Evolutionary conservation across 2,888 invertebrate species (phyloP), one percentile per base, ranked within the genome.

Genomic region (Stenotaenia linearis): DNA sequence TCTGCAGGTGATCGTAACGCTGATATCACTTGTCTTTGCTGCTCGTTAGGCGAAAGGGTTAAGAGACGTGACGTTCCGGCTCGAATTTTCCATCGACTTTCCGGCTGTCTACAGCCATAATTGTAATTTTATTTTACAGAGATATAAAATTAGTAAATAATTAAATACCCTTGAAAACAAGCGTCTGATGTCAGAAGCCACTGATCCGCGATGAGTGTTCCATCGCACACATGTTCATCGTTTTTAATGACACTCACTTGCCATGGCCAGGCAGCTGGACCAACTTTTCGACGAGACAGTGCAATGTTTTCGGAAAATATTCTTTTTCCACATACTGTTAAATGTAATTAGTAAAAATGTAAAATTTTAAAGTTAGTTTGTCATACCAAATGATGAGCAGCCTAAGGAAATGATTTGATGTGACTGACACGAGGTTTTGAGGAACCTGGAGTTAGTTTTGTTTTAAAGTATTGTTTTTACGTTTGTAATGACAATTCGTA

Each of bases 1-100:
- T 95, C 95, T 0, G 95, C 93, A 0, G 95, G 95, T 0, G 94
- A 94, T 83, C 94, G 93, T 18, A 94, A 91, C 92, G 95, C 93
- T 35, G 95, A 94, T n/a, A 95, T 90, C 15, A 85, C 83, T n/a
- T 84, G 82, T 23, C 84, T 69, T 83, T 95, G 93, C 85, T 94
- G 95, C 83, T 94, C 93, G 95, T 95, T 95, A 0, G 96, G 95
- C 0, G 94, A 91, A 0, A 91, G 91, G 7, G 83, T 83, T 61
- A 92, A 90, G 61, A 94, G 89, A 75, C 95, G 90, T 0, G 93
- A 91, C 6, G 91, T 89, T 0, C 94, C 95, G 80, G 94, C 89
- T 82, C 92, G 89, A 0, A 93, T 94, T 30, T 91, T 90, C 95
- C 95, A 95, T 85, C 94, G 93, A 0, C 94, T 93, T 85, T 93